Conservation (phyloP, 2,888 invertebrate species). For the Trachelus tabidus region DNA sequence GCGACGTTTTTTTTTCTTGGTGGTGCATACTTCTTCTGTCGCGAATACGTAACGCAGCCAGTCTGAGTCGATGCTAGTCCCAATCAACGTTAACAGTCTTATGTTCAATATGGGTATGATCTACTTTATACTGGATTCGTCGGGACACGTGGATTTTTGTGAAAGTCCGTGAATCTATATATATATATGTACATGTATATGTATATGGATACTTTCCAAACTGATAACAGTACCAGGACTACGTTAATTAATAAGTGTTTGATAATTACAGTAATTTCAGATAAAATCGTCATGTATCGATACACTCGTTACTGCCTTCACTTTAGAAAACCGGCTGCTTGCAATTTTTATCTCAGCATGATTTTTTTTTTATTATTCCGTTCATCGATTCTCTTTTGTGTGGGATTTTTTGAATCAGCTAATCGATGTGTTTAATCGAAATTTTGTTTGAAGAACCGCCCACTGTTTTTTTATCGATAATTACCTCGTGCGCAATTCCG, state of each 20-base stretch:
- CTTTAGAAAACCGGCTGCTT: background rate
- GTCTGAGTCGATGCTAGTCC: conserved; percentile 5
- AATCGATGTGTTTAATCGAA: background rate
- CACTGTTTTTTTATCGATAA: no score
- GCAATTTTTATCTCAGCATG: background rate
- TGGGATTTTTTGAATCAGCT: background rate
- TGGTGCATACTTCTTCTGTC: background rate
- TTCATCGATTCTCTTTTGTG: background rate
- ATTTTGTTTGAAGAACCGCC: background rate
- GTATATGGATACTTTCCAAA: background rate
- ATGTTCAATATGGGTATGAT: background rate
- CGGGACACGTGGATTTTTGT: background rate
- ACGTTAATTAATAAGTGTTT: background rate
- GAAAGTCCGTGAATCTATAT: background rate
- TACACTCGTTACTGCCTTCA: background rate
- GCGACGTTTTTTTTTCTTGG: background rate
- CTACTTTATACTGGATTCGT: background rate
- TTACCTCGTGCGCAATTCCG: background rate
- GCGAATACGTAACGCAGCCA: background rate
- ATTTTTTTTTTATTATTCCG: background rate
- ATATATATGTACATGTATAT: background rate
- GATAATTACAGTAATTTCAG: background rate
- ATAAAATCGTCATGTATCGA: background rate
- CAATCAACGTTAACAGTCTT: conserved; percentile 1
- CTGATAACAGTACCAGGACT: no score